Conservation (phyloP, 1,140 invertebrate genomes). For the Cydia pomonella region DNA sequence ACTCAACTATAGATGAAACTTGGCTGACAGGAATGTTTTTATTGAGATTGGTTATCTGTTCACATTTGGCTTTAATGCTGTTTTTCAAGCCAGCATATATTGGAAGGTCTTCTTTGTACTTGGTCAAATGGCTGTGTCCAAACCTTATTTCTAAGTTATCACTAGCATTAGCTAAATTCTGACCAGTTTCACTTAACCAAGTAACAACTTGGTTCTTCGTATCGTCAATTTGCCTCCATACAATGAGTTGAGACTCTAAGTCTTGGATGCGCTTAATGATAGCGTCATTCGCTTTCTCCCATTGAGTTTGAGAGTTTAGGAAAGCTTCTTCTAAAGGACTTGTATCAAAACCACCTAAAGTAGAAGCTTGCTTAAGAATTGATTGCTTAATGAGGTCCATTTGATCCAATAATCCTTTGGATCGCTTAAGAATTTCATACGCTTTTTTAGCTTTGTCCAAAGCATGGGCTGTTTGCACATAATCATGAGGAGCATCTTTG, state of each 20-base stretch:
- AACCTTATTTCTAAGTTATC: constrained; percentile 90
- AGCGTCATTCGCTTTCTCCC: constrained; percentile 87
- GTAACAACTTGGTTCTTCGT: constrained; percentile 89
- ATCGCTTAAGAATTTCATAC: constrained; percentile 87
- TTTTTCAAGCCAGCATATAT: constrained; percentile 87
- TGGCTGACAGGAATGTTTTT: constrained; percentile 86
- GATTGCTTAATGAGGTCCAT: constrained; percentile 87
- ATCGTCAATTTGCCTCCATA: constrained; percentile 96
- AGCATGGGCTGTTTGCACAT: constrained; percentile 82
- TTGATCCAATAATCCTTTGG: constrained; percentile 87
- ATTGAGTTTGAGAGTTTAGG: constrained; percentile 84
- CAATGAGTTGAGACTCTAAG: constrained; percentile 92
- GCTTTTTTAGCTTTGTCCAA: constrained; percentile 89
- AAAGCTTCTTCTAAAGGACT: constrained; percentile 84
- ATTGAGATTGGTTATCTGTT: constrained; percentile 90
- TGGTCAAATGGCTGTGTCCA: constrained; percentile 87
- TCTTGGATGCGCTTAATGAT: constrained; percentile 87
- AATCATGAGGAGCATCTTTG: constrained; percentile 84
- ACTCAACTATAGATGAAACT: constrained; percentile 84
- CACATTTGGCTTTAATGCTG: constrained; percentile 89
- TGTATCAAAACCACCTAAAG: constrained; percentile 87
- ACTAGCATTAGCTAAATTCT: constrained; percentile 86
- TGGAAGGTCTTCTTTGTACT: constrained; percentile 93
- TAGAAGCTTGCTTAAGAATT: constrained; percentile 86
- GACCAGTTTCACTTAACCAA: constrained; percentile 92